phyloP scores from a whole-genome alignment of 1,140 invertebrate genomes.

The Himalopsyche phryganea region DNA sequence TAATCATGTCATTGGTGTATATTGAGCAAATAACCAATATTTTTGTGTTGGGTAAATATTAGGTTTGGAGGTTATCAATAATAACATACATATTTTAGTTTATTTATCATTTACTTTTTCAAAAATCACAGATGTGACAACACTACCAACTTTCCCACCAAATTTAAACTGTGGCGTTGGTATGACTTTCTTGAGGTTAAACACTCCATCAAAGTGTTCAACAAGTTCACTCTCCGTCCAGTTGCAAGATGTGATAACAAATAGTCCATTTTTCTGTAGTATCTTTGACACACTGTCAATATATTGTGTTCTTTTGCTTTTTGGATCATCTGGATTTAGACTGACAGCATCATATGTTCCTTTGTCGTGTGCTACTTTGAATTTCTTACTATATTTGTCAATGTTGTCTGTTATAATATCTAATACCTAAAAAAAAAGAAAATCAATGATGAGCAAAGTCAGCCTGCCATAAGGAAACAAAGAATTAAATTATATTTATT shows the following conservation, averaged over 20 bases:
- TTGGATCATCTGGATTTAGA: conserved; percentile 67
- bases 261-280: conserved; percentile 60
- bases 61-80: too few relatives aligned
- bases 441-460: too few relatives aligned
- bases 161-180: conserved; percentile 79
- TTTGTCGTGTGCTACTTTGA: conserved; percentile 77
- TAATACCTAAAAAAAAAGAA: conserved; percentile 41
- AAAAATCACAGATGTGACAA: conserved; percentile 75
- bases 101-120: conserved; percentile 41
- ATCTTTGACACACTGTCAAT: conserved; percentile 62
- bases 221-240: conserved; percentile 85
- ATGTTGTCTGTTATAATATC: conserved; percentile 55
- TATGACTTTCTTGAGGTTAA: conserved; percentile 61
- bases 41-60: too few relatives aligned
- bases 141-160: conserved; percentile 76
- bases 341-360: conserved; percentile 93
- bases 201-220: conserved; percentile 65
- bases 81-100: too few relatives aligned
- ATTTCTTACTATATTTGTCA: conserved; percentile 43
- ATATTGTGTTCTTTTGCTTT: conserved; percentile 64
- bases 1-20: too few relatives aligned
- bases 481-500: too few relatives aligned
- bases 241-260: conserved; percentile 91
- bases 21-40: too few relatives aligned
- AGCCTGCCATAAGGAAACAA: too few relatives aligned